Conservation (phyloP, 2,797 vertebrate species). For the Moxostoma hubbsi region DNA sequence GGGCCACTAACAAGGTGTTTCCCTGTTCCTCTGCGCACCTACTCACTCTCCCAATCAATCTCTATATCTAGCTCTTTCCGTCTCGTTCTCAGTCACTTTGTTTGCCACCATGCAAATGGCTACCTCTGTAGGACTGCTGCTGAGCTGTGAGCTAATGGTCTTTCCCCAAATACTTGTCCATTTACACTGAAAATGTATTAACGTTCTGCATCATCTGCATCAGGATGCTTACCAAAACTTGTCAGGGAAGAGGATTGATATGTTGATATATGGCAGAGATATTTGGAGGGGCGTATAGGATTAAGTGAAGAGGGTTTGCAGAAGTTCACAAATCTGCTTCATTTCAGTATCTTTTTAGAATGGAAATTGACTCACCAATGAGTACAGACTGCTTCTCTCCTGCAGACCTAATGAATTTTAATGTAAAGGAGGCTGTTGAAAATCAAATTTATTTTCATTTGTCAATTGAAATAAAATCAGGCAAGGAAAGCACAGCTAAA, state of each 20-base stretch:
- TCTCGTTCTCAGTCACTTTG: background rate
- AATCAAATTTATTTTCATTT: constrained; percentile 49
- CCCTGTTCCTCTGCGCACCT: background rate
- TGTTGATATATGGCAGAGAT: constrained; percentile 49
- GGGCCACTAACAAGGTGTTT: constrained; percentile 34
- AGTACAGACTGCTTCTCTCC: constrained; percentile 6
- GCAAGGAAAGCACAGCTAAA: constrained; percentile 41
- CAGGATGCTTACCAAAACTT: constrained; percentile 53
- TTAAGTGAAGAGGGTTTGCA: constrained; percentile 6
- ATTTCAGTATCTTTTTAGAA: constrained; percentile 11
- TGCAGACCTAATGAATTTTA: constrained; percentile 43
- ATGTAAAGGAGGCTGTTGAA: constrained; percentile 35
- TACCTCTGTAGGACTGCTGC: constrained; percentile 54
- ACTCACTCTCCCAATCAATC: background rate
- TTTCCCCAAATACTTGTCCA: constrained; percentile 56
- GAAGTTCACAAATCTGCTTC: background rate
- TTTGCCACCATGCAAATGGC: constrained; percentile 59
- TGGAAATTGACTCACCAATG: constrained; percentile 11
- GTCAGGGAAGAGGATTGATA: constrained; percentile 36
- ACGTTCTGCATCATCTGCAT: constrained; percentile 66
- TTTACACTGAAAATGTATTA: constrained; percentile 74
- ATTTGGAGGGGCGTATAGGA: constrained; percentile 35
- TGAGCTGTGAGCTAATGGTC: constrained; percentile 65
- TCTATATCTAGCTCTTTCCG: constrained; percentile 12
- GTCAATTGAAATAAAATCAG: constrained; percentile 54